A percentile compares a stretch with the other conserved stretches of the same genome.
Evolutionary conservation across 1,140 invertebrate genomes (phyloP).

Genomic region (Zaprionus camerounensis): DNA sequence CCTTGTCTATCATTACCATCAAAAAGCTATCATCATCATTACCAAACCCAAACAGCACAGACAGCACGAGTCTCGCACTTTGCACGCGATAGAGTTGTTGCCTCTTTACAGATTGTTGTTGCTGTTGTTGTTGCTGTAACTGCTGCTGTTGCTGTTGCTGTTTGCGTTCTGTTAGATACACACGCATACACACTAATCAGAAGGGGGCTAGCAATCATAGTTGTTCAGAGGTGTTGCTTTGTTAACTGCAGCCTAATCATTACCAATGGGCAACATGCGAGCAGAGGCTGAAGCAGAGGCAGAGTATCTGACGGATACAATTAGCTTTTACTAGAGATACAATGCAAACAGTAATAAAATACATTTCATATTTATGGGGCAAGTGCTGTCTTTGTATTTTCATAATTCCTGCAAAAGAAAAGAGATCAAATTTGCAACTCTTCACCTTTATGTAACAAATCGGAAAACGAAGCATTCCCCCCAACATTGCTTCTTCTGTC

Average conservation of each 20-base stretch:
- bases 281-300: not conserved
- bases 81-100: slow-evolving; percentile 73
- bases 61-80: slow-evolving; percentile 69
- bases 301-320: slow-evolving; percentile 30
- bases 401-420: not conserved
- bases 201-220: slow-evolving; percentile 49
- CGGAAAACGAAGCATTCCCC: too few relatives aligned
- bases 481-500: too few relatives aligned
- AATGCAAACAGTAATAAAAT: not conserved
- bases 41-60: slow-evolving; percentile 44
- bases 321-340: slow-evolving; percentile 7
- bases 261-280: slow-evolving; percentile 38
- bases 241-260: slow-evolving; percentile 66
- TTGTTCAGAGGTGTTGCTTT: slow-evolving; percentile 71
- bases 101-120: slow-evolving; percentile 34
- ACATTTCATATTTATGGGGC: not conserved
- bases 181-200: slow-evolving; percentile 62
- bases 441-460: too few relatives aligned
- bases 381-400: not conserved
- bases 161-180: slow-evolving; percentile 57
- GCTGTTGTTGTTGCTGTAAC: slow-evolving; percentile 27
- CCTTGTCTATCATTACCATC: slow-evolving; percentile 75
- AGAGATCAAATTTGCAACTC: too few relatives aligned
- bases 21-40: slow-evolving; percentile 82
- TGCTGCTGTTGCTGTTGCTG: slow-evolving; percentile 28